These are phyloP conservation scores for Carpatolechia fugitivella DNA, from an alignment of 2,888 invertebrate genomes.

Conservation along the genomic window DNA sequence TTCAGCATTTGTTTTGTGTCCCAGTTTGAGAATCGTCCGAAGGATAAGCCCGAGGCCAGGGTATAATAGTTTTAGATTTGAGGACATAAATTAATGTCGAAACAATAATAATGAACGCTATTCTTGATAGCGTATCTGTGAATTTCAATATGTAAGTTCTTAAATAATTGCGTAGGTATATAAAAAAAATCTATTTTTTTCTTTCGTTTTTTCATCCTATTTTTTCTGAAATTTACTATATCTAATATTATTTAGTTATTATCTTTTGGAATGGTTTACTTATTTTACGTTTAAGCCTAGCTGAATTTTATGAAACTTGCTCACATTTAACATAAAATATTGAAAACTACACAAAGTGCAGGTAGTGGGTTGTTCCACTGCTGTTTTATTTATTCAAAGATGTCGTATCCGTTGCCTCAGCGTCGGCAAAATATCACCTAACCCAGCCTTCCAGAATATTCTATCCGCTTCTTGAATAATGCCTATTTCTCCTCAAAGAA, in stretches of 20 bases:
- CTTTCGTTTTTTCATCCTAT: no score
- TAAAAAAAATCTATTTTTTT: no score
- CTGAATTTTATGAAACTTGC: not conserved
- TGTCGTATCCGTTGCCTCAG: conserved; percentile 38
- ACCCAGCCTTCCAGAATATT: conserved; percentile 51
- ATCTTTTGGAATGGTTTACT: no score
- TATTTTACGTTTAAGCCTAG: not conserved
- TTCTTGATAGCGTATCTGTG: no score
- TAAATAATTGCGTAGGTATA: no score
- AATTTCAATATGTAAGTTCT: no score
- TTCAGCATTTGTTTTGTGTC: no score
- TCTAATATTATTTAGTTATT: no score
- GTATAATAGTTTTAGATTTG: not conserved
- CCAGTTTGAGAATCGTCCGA: no score
- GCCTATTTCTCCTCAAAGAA: conserved; percentile 57
- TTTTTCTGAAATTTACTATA: no score
- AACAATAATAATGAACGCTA: no score
- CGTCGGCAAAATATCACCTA: conserved; percentile 50
- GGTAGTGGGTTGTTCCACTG: conserved; percentile 40
- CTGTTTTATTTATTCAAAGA: conserved; percentile 57
- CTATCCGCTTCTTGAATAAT: conserved; percentile 61
- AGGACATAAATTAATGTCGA: not conserved
- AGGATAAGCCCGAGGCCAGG: not conserved
- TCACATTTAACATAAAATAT: conserved; percentile 21
- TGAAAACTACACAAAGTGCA: conserved; percentile 20